phyloP scores from a whole-genome alignment of 2,113 vertebrate genomes.

The Tenrec ecaudatus region DNA sequence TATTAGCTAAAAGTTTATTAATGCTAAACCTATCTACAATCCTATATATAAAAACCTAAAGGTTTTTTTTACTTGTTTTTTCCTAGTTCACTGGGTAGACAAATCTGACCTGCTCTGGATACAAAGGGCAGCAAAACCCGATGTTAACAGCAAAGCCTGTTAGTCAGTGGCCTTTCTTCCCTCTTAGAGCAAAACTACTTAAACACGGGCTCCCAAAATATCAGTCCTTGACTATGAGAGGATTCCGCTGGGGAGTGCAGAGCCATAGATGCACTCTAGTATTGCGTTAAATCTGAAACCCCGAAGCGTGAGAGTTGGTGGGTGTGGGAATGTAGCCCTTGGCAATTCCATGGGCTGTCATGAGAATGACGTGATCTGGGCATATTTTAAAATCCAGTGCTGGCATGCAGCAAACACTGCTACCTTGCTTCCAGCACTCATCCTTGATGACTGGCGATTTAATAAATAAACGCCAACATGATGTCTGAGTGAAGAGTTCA shows the following conservation, averaged over 20 bases:
- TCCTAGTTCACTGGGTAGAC: not conserved
- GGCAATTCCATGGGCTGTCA: not conserved
- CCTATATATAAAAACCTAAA: not conserved
- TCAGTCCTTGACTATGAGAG: not conserved
- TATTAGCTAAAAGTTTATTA: not conserved
- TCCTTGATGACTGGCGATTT: not conserved
- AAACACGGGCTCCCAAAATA: not conserved
- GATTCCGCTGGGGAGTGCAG: not conserved
- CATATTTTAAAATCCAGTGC: not conserved
- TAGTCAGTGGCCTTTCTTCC: not conserved
- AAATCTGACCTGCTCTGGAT: not conserved
- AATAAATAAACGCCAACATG: not conserved
- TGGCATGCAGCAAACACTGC: not conserved
- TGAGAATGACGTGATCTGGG: not conserved
- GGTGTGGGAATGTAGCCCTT: not conserved
- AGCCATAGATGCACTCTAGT: not conserved
- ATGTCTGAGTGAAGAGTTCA: not conserved
- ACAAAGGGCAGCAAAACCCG: not conserved
- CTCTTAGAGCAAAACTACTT: not conserved
- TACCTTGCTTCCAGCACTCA: not conserved
- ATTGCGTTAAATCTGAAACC: slow-evolving; percentile 5
- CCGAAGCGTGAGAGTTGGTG: not conserved
- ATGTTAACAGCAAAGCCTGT: not conserved
- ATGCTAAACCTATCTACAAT: not conserved
- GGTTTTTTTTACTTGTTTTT: not conserved